phyloP scores from a whole-genome alignment of 2,797 vertebrate species.

The Acipenser oxyrinchus region DNA sequence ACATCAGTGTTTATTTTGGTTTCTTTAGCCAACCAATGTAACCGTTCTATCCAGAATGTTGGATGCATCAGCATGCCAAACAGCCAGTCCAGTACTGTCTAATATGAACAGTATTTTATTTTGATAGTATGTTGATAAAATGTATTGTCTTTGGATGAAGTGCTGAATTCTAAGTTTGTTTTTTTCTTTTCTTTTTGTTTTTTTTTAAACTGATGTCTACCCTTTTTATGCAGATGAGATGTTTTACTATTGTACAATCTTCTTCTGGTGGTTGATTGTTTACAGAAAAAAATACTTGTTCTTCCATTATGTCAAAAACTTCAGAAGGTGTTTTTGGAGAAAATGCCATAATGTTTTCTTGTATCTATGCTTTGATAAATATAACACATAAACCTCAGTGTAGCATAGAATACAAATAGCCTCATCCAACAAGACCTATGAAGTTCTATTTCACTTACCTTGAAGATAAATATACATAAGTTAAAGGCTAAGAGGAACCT shows the following conservation, averaged over 20 bases:
- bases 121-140: slow-evolving; percentile 57
- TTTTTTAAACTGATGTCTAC: slow-evolving; percentile 58
- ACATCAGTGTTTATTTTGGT: slow-evolving; percentile 71
- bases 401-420: slow-evolving; percentile 55
- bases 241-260: slow-evolving; percentile 79
- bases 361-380: slow-evolving; percentile 52
- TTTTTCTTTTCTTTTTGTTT: slow-evolving; percentile 32
- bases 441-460: slow-evolving; percentile 58
- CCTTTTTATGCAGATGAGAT: slow-evolving; percentile 60
- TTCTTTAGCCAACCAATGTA: slow-evolving; percentile 63
- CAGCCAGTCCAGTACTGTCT: slow-evolving; percentile 47
- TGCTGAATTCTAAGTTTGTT: slow-evolving; percentile 63
- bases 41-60: slow-evolving; percentile 67
- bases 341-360: slow-evolving; percentile 57
- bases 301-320: slow-evolving; percentile 58
- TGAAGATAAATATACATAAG: slow-evolving; percentile 47
- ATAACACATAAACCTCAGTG: slow-evolving; percentile 53
- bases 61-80: slow-evolving; percentile 72
- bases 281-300: slow-evolving; percentile 56
- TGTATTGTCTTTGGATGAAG: slow-evolving; percentile 64
- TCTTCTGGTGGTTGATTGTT: slow-evolving; percentile 73
- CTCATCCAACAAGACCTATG: slow-evolving; percentile 53
- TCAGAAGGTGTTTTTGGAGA: slow-evolving; percentile 58
- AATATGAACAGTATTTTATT: slow-evolving; percentile 49
- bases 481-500: slow-evolving; percentile 70